Percentiles rank a stretch among this genome's conserved stretches.
Evolutionary conservation across 2,113 vertebrate genomes (phyloP).

Genomic region (Spea multiplicata): DNA sequence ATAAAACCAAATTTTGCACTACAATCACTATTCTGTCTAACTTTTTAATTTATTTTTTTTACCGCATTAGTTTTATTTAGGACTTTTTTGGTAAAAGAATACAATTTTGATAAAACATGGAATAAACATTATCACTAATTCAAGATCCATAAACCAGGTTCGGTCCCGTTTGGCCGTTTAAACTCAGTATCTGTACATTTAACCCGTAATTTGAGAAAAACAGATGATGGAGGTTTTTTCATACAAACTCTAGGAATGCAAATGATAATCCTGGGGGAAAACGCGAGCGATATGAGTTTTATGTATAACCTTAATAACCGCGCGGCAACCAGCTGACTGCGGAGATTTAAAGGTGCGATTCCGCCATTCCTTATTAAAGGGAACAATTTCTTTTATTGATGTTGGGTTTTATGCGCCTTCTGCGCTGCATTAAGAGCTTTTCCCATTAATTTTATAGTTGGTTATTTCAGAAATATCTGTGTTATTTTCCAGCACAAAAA

Average conservation of each 20-base stretch:
- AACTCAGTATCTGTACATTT: background rate
- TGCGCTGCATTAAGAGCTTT: background rate
- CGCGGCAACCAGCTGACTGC: slow-evolving; percentile 10
- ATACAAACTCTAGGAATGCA: slow-evolving; percentile 20
- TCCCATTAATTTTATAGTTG: slow-evolving; percentile 26
- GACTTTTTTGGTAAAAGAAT: no score
- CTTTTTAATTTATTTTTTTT: no score
- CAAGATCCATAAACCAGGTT: background rate
- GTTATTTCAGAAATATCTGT: background rate
- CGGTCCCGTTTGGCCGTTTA: background rate
- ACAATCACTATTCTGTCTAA: no score
- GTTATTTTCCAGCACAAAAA: background rate
- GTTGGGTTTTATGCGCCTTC: slow-evolving; percentile 4
- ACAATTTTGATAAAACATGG: no score
- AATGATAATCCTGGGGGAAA: slow-evolving; percentile 13
- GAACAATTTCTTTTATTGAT: slow-evolving; percentile 42
- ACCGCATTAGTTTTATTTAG: no score
- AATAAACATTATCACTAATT: no score
- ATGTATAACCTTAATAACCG: slow-evolving; percentile 34
- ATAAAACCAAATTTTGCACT: no score
- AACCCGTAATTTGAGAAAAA: slow-evolving; percentile 3
- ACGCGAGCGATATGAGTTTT: background rate
- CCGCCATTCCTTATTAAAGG: slow-evolving; percentile 19
- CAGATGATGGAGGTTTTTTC: background rate
- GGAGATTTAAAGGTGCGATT: slow-evolving; percentile 36